Evolutionary conservation across 2,113 vertebrate genomes (phyloP), one percentile per base, ranked within the genome.

Genomic region (Hucho hucho): DNA sequence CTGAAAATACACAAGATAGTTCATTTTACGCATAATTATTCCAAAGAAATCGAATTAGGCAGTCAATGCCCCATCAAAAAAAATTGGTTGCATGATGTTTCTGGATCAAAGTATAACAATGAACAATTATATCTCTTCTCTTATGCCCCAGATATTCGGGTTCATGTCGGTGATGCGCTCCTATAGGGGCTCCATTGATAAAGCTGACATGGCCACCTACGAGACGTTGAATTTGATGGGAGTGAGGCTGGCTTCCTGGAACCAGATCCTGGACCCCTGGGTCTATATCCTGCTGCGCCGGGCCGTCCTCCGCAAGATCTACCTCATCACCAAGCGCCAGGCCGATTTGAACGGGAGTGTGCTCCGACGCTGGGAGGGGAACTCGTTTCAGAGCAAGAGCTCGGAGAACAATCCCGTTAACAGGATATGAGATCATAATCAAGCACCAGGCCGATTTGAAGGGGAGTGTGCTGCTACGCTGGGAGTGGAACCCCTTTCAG

Each of bases 191-290:
- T 70, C 84, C n/a, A 75, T 81, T 4, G 86, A 78, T 43, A 76
- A 83, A 0, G 49, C 49, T 16, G 84, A 90, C 65, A 63, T 88
- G 63, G 53, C 80, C 61, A 73, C 69, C 53, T 92, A 93, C 46
- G 86, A 91, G 78, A 87, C 83, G 53, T 88, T 94, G 16, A 93
- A 96, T 78, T 89, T 95, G 49, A 88, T 92, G 75, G 93, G 93
- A 0, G 95, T 97, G 61, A 92, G 95, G 58, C 82, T 97, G 69
- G 96, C 96, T 12, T 91, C 94, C 0, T 96, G 95, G 94, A 97
- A 97, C 87, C 95, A 97, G 92, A 96, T 96, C 78, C 89, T 96
- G 32, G 96, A 97, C 84, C 96, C 96, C 32, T 97, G 96, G 96
- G 95, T 97, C 22, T 97, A 97, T 84, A 97, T 97, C 78, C 91